Evolutionary conservation across 2,797 vertebrate genomes (phyloP), one percentile per base, ranked within the genome.

Genomic region (Rostrhamus sociabilis): DNA sequence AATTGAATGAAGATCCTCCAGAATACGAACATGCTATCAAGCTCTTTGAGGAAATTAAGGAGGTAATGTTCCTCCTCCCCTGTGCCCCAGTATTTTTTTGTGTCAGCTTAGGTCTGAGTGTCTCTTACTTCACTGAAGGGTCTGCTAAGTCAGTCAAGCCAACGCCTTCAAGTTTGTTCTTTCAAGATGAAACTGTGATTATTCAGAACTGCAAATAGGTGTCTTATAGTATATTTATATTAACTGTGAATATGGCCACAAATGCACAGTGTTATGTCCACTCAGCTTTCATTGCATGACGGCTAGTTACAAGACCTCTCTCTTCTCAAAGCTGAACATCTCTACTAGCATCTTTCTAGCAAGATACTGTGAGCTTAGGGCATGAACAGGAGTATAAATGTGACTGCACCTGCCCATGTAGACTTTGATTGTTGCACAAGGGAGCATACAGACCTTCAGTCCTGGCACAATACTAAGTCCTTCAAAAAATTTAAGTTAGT

Each of bases 31-130:
- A 99, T 11, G 99, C 99, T 87, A 99, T 99, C 98, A 99, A 97
- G 79, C 98, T 99, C 48, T 97, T 99, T 97, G 99, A 99, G 96
- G 99, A 99, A 97, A 99, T 99, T 97, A 98, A 98, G 98, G 99
- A 99, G 99, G 99, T 99, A 94, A 97, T 6, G 22, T 58, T 84
- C 8, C 18, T 66, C 12, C 6, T n/a, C 25, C 12, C 27, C 25
- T 64, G 4, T 4, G 21, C 18, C 18, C 16, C 6, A 34, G 22
- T 71, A 8, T 29, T 64, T 15, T 68, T 93, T 84, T 80, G 20
- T 82, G 22, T 73, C 55, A 71, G 8, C 40, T 72, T 76, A 67
- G 25, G 7, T 86, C 34, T 83, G 18, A 34, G 60, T 71, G 29
- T 36, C 23, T n/a, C 8, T 62, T 58, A 53, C 9, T 78, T 93